Conservation (phyloP, 2,113 vertebrate genomes). For the Saimiri boliviensis region DNA sequence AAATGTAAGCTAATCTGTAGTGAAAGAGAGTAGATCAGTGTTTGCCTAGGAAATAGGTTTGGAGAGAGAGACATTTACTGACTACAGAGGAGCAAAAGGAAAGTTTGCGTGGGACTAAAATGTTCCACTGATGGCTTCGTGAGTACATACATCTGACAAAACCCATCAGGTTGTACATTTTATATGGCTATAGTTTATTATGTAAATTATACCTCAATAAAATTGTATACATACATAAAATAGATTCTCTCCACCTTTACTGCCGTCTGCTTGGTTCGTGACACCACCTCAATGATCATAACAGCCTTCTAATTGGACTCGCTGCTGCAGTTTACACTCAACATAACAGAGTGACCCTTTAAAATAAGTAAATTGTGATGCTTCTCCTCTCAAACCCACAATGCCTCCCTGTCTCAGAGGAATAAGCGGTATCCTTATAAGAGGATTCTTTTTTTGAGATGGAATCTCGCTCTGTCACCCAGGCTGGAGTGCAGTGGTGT, state of each 20-base stretch:
- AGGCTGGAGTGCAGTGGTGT: too few relatives aligned
- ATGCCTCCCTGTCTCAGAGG: background rate
- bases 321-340: background rate
- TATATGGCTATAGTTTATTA: background rate
- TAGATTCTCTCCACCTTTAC: background rate
- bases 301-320: background rate
- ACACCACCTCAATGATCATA: background rate
- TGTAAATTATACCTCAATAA: background rate
- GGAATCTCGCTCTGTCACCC: too few relatives aligned
- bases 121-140: background rate
- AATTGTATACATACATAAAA: background rate
- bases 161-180: background rate
- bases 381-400: background rate
- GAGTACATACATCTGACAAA: background rate
- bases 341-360: background rate
- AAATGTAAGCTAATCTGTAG: background rate
- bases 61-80: background rate
- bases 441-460: too few relatives aligned
- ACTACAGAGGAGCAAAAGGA: background rate
- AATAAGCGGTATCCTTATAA: background rate
- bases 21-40: background rate
- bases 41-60: background rate
- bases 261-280: background rate
- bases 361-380: background rate
- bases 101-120: background rate